Evolutionary conservation across 2,888 invertebrate genomes (phyloP).

Genomic region (Archaeoteleia sp.): DNA sequence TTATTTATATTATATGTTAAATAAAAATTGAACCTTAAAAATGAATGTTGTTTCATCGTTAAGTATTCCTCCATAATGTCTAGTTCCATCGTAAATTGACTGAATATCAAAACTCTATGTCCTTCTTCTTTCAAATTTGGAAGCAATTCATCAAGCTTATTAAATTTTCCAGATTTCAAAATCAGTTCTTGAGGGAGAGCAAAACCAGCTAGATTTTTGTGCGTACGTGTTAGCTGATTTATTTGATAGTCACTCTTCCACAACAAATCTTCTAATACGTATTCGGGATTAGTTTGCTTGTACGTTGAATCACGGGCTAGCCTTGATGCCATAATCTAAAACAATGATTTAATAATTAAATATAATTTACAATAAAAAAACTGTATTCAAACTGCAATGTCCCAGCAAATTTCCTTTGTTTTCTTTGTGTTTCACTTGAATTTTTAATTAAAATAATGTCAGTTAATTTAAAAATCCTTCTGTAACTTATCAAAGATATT

Average conservation of each 20-base stretch:
- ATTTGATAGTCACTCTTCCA: constrained; percentile 95
- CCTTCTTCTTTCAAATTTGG: constrained; percentile 83
- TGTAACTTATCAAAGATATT: background rate
- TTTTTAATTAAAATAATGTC: too few relatives aligned
- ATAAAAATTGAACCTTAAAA: constrained; percentile 77
- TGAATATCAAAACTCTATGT: constrained; percentile 93
- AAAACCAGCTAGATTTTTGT: constrained; percentile 80
- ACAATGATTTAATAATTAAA: constrained; percentile 5
- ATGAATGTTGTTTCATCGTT: constrained; percentile 82
- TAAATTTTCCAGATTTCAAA: constrained; percentile 90
- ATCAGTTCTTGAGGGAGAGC: constrained; percentile 83
- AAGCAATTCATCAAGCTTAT: constrained; percentile 85
- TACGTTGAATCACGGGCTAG: constrained; percentile 82
- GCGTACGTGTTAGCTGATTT: constrained; percentile 83
- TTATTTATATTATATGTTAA: too few relatives aligned
- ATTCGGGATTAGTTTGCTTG: constrained; percentile 85
- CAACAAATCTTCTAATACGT: constrained; percentile 90
- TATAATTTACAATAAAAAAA: too few relatives aligned
- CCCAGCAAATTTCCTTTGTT: too few relatives aligned
- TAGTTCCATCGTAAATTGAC: constrained; percentile 97
- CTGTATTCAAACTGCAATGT: too few relatives aligned
- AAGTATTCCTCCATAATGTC: constrained; percentile 94
- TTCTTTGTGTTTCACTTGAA: too few relatives aligned
- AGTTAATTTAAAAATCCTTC: too few relatives aligned
- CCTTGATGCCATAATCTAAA: constrained; percentile 82